A percentile compares a stretch with the other conserved stretches of the same genome.
Conservation (phyloP, 2,113 vertebrate genomes). For the Prunella himalayana region DNA sequence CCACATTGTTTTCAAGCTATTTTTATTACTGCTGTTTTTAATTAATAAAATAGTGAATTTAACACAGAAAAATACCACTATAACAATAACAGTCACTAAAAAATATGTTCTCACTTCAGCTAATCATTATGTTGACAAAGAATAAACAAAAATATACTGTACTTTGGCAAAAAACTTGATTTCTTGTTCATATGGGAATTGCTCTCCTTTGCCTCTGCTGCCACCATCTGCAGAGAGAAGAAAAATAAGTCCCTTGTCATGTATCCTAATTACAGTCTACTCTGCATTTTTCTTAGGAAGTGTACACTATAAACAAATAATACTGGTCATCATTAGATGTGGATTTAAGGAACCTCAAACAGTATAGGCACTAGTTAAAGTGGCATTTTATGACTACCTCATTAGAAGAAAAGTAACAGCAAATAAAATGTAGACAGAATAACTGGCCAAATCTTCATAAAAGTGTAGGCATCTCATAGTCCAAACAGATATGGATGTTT, state of each 20-base stretch:
- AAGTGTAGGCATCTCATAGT: neutral
- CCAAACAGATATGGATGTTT: neutral
- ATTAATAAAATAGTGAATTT: neutral
- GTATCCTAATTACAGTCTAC: neutral
- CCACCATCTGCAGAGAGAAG: slow-evolving; percentile 79
- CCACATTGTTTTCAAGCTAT: neutral
- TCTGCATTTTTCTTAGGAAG: neutral
- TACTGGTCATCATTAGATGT: neutral
- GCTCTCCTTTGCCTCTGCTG: slow-evolving; percentile 81
- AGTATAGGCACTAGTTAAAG: neutral
- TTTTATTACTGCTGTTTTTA: neutral
- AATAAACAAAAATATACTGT: slow-evolving; percentile 63
- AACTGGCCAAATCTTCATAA: neutral
- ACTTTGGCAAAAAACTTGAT: slow-evolving; percentile 98
- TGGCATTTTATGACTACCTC: neutral
- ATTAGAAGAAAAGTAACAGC: neutral
- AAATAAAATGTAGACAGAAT: neutral
- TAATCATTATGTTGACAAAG: neutral
- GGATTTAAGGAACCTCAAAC: neutral
- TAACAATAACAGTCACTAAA: neutral
- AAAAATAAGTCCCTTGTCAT: slow-evolving; percentile 1
- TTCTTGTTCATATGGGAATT: slow-evolving; percentile 90
- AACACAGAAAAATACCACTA: neutral
- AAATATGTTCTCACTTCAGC: neutral
- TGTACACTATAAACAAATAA: neutral